phyloP scores from a whole-genome alignment of 1,140 invertebrate genomes.

The Camponotus pennsylvanicus region DNA sequence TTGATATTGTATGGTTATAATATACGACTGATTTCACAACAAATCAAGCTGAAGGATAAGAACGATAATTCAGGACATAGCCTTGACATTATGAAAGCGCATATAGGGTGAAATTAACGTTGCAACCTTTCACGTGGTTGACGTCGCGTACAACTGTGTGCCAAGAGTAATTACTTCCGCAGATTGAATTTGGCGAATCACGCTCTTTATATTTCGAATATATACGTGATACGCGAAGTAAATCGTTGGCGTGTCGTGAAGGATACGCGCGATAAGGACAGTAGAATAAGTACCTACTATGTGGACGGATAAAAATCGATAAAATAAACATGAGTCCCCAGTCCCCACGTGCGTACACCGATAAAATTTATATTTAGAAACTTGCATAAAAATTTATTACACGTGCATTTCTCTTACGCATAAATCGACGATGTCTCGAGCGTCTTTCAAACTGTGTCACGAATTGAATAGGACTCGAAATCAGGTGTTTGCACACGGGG shows the following conservation, averaged over 20 bases:
- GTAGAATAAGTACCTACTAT: no score
- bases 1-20: background rate
- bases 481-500: background rate
- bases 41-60: constrained; percentile 17
- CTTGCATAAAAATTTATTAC: background rate
- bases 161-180: constrained; percentile 53
- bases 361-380: constrained; percentile 23
- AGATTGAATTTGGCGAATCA: constrained; percentile 56
- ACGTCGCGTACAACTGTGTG: constrained; percentile 40
- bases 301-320: constrained; percentile 41
- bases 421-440: background rate
- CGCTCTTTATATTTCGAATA: constrained; percentile 23
- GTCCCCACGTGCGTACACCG: background rate
- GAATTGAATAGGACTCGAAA: background rate
- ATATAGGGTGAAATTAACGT: constrained; percentile 67
- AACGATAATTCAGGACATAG: constrained; percentile 66
- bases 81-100: constrained; percentile 73
- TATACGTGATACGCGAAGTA: background rate
- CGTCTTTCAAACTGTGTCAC: background rate
- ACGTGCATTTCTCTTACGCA: background rate
- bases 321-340: constrained; percentile 21
- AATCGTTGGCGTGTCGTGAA: constrained; percentile 6
- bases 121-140: constrained; percentile 60
- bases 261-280: no score
- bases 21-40: constrained; percentile 6